phyloP scores from a whole-genome alignment of 1,140 invertebrate species.

The Drosophila mayri region DNA sequence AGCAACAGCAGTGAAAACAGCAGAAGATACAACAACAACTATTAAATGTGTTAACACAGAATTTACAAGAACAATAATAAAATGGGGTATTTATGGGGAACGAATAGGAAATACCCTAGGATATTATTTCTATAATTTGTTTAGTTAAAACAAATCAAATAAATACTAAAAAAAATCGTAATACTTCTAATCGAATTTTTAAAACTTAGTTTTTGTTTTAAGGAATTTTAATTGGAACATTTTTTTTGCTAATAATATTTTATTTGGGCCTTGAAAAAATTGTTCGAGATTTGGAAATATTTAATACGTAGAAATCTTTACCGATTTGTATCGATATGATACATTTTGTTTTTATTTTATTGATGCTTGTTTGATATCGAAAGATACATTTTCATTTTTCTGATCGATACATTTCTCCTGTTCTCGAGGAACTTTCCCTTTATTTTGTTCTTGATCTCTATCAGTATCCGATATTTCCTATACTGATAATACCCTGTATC shows the following conservation, averaged over 20 bases:
- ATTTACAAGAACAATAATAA: constrained; percentile 38
- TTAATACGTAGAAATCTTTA: neutral
- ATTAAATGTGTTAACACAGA: constrained; percentile 63
- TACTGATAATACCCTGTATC: neutral
- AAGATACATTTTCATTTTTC: accelerated
- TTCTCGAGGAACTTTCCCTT: neutral
- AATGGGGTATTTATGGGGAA: neutral
- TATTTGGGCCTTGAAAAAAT: too few species aligned
- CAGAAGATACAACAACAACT: constrained; percentile 3
- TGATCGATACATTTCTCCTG: neutral
- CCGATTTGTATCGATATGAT: neutral
- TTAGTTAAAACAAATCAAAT: too few species aligned
- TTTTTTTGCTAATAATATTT: too few species aligned
- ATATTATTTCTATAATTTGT: too few species aligned
- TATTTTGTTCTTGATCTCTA: neutral
- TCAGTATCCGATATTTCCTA: neutral
- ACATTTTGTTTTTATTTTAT: neutral
- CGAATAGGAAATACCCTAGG: neutral
- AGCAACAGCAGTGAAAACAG: constrained; percentile 26
- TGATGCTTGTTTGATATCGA: neutral
- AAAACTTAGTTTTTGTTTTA: too few species aligned
- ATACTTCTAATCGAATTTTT: too few species aligned
- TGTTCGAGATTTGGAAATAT: too few species aligned
- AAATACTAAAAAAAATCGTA: too few species aligned
- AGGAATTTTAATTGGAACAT: too few species aligned